A percentile compares a stretch with the other conserved stretches of the same genome.
phyloP scores from a whole-genome alignment of 2,888 invertebrate genomes.

The Calameuta filiformis region DNA sequence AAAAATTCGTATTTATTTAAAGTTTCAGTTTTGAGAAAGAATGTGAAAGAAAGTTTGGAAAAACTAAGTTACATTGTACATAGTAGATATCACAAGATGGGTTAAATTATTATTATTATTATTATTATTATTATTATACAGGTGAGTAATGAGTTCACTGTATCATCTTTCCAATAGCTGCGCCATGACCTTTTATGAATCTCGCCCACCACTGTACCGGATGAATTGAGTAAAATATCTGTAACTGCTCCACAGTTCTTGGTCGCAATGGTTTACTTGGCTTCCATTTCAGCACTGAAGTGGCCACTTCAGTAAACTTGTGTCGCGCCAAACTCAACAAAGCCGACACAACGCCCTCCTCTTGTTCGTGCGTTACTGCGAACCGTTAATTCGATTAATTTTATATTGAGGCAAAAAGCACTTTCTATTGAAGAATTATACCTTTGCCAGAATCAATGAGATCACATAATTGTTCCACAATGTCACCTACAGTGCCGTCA shows the following conservation, averaged over 20 bases:
- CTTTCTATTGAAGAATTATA: conserved; percentile 20
- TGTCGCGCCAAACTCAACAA: conserved; percentile 47
- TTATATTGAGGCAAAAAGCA: conserved; percentile 7
- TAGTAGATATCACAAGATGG: neutral
- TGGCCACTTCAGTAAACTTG: conserved; percentile 35
- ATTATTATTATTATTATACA: neutral
- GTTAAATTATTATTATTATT: neutral
- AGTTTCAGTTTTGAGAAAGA: neutral
- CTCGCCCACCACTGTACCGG: conserved; percentile 37
- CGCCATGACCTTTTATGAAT: neutral
- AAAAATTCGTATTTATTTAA: neutral
- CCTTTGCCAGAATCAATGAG: conserved; percentile 46
- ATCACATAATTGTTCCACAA: conserved; percentile 47
- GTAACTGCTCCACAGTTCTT: conserved; percentile 40
- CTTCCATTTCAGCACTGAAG: conserved; percentile 47
- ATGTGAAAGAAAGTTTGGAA: neutral
- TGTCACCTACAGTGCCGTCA: conserved; percentile 34
- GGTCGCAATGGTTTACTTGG: conserved; percentile 36
- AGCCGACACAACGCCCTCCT: conserved; percentile 54
- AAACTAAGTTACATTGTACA: neutral
- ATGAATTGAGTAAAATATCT: conserved; percentile 36
- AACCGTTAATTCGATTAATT: conserved; percentile 9
- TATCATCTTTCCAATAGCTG: neutral
- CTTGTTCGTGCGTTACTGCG: conserved; percentile 46
- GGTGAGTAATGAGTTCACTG: neutral